These are phyloP conservation scores for Drosophila putrida DNA, from an alignment of 2,888 invertebrate species.

Conservation along the genomic window DNA sequence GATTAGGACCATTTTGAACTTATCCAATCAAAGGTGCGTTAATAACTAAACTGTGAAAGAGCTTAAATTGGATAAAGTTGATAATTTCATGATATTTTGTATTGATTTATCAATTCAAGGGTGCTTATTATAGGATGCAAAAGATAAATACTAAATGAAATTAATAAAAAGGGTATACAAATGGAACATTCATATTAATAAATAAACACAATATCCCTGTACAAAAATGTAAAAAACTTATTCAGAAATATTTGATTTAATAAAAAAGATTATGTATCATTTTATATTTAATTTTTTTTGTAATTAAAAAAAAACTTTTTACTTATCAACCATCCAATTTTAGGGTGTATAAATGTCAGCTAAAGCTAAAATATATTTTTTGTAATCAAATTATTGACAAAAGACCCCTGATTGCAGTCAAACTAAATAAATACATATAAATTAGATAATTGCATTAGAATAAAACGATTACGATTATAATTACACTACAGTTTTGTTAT, in stretches of 20 bases:
- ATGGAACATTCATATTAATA: neutral
- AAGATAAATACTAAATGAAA: constrained; percentile 1
- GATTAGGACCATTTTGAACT: constrained; percentile 52
- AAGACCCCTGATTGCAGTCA: constrained; percentile 24
- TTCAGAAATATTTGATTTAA: no score
- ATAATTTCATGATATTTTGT: neutral
- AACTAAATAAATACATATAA: constrained; percentile 16
- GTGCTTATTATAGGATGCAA: neutral
- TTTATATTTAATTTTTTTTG: no score
- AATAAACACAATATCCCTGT: neutral
- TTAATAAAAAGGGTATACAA: neutral
- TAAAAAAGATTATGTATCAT: no score
- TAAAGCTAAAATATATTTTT: neutral
- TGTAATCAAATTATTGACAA: constrained; percentile 14
- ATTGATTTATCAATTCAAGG: neutral
- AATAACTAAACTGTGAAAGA: constrained; percentile 22
- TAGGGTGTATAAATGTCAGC: neutral
- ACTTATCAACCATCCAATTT: no score
- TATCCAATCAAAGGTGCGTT: neutral
- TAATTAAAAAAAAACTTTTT: no score
- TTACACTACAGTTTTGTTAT: neutral
- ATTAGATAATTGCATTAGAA: constrained; percentile 40
- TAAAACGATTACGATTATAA: constrained; percentile 12
- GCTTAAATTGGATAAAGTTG: neutral
- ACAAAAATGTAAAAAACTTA: neutral